phyloP scores from a whole-genome alignment of 2,797 vertebrate genomes.

The Botia almorhae region DNA sequence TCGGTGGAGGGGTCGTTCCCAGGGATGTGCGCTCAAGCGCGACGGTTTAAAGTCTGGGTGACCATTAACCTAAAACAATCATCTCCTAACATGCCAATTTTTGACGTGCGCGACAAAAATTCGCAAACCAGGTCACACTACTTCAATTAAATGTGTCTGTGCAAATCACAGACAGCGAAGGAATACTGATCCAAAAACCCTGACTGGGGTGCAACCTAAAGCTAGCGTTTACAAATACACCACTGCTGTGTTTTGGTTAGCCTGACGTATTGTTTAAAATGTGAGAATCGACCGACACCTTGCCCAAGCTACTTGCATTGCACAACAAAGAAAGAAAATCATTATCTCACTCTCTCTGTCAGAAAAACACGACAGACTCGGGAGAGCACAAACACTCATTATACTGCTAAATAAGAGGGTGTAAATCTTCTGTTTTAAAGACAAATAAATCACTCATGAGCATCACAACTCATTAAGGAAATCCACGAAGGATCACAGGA shows the following conservation, averaged over 20 bases:
- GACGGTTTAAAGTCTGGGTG: constrained; percentile 75
- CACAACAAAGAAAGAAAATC: constrained; percentile 48
- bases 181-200: not conserved
- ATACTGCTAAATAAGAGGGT: constrained; percentile 65
- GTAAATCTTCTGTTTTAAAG: constrained; percentile 76
- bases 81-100: constrained; percentile 73
- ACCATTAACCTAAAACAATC: constrained; percentile 85
- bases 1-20: constrained; percentile 65
- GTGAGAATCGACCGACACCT: constrained; percentile 45
- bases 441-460: constrained; percentile 67
- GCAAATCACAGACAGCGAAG: constrained; percentile 57
- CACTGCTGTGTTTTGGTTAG: not conserved
- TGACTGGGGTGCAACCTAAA: not conserved
- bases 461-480: constrained; percentile 60
- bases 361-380: constrained; percentile 66
- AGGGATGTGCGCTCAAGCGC: constrained; percentile 74
- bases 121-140: constrained; percentile 77
- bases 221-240: not conserved
- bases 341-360: constrained; percentile 68
- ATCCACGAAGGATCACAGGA: no score
- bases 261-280: constrained; percentile 27
- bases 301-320: constrained; percentile 28
- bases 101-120: constrained; percentile 73
- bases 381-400: constrained; percentile 68
- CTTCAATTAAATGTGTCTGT: constrained; percentile 65